Percentiles rank a stretch among this genome's conserved stretches.
Evolutionary conservation across 2,113 vertebrate species (phyloP).

Genomic region (Oncorhynchus tshawytscha): DNA sequence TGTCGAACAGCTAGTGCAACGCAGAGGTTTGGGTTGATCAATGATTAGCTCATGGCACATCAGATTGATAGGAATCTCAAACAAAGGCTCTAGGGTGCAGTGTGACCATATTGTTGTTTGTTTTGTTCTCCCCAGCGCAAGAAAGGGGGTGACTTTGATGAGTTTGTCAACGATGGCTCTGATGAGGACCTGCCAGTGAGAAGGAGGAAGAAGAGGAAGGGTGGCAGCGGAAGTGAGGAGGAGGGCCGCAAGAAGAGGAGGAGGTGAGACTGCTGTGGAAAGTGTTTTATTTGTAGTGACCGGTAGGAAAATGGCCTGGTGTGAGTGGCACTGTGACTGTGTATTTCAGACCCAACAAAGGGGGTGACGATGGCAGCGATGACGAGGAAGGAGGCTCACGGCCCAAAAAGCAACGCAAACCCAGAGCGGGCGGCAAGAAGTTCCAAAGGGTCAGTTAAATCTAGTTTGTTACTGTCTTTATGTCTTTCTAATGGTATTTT

Average conservation of each 20-base stretch:
- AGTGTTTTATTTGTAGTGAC: not conserved
- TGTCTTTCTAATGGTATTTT: not conserved
- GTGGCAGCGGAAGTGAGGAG: slow-evolving; percentile 86
- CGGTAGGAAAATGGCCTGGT: not conserved
- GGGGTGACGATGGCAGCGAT: slow-evolving; percentile 82
- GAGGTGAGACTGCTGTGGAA: slow-evolving; percentile 55
- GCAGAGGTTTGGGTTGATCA: not conserved
- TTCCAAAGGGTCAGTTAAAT: slow-evolving; percentile 60
- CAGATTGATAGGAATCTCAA: not conserved
- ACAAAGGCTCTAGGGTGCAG: not conserved
- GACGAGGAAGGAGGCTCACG: slow-evolving; percentile 84
- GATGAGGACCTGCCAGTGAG: slow-evolving; percentile 89
- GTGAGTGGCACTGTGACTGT: slow-evolving; percentile 15
- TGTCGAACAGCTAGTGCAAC: not conserved
- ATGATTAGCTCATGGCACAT: not conserved
- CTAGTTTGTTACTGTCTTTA: not conserved
- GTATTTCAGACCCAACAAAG: slow-evolving; percentile 73
- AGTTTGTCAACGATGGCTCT: slow-evolving; percentile 96
- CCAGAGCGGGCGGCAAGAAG: slow-evolving; percentile 79
- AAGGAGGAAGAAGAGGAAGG: slow-evolving; percentile 88
- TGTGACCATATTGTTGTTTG: not conserved
- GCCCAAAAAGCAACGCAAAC: slow-evolving; percentile 85
- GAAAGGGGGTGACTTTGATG: slow-evolving; percentile 89
- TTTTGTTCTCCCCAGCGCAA: slow-evolving; percentile 77
- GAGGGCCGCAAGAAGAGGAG: slow-evolving; percentile 84